phyloP scores from a whole-genome alignment of 2,113 vertebrate species.

The Muscicapa adusta region DNA sequence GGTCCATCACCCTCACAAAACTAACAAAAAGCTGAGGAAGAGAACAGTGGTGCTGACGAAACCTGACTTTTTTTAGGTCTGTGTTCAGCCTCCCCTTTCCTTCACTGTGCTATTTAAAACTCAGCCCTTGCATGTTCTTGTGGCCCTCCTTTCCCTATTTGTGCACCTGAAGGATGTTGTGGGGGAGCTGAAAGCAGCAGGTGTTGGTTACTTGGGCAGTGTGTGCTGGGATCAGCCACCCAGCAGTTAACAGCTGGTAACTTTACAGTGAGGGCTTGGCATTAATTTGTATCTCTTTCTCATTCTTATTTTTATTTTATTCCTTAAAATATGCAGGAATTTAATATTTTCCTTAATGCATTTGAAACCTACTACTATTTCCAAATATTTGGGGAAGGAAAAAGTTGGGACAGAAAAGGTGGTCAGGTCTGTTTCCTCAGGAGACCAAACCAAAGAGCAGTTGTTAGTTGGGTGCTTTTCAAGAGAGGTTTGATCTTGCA shows the following conservation, averaged over 20 bases:
- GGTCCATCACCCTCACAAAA: background rate
- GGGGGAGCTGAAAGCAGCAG: background rate
- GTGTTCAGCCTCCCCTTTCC: background rate
- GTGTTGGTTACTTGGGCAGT: background rate
- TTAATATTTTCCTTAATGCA: background rate
- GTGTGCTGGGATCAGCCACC: background rate
- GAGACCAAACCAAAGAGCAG: background rate
- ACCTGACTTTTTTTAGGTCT: background rate
- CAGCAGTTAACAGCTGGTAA: background rate
- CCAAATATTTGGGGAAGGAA: background rate
- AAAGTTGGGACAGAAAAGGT: background rate
- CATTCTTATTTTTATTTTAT: background rate
- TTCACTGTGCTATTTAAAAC: background rate
- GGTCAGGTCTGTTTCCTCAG: background rate
- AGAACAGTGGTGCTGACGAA: background rate
- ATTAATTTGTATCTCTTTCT: background rate
- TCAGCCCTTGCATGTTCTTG: background rate
- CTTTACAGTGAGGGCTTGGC: background rate
- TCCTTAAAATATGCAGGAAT: background rate
- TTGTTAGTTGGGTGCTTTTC: background rate
- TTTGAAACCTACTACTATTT: background rate
- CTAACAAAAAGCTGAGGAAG: background rate
- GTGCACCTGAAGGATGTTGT: background rate
- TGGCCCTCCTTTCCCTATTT: background rate
- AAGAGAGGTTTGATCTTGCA: background rate